phyloP scores from a whole-genome alignment of 2,888 invertebrate species.

The Acrobasis suavella region DNA sequence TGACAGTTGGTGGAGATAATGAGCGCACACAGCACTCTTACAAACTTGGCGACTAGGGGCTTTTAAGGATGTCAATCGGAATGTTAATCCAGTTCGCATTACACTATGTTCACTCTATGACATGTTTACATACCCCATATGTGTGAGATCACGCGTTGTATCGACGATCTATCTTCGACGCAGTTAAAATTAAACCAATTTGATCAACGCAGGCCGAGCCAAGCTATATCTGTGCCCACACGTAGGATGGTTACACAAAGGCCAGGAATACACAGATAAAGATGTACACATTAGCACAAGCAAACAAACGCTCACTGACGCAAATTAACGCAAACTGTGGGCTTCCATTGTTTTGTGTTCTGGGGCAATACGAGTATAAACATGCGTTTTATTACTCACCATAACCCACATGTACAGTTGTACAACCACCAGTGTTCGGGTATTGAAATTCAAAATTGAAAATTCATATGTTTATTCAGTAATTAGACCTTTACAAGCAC shows the following conservation, averaged over 20 bases:
- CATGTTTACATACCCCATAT: neutral
- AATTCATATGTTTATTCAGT: too few species aligned
- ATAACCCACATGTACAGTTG: too few species aligned
- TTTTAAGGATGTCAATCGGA: too few species aligned
- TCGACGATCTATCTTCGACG: neutral
- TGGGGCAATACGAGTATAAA: neutral
- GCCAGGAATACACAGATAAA: slow-evolving; percentile 12
- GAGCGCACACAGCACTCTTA: too few species aligned
- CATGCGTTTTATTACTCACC: too few species aligned
- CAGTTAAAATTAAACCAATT: slow-evolving; percentile 3
- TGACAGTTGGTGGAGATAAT: too few species aligned
- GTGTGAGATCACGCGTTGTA: neutral
- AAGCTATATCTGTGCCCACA: neutral
- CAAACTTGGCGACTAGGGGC: too few species aligned
- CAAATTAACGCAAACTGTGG: neutral
- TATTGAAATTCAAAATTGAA: too few species aligned
- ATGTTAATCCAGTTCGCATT: too few species aligned
- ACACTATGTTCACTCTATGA: too few species aligned
- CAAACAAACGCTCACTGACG: slow-evolving; percentile 15
- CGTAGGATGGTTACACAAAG: slow-evolving; percentile 4
- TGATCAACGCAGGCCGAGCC: neutral
- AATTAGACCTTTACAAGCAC: too few species aligned
- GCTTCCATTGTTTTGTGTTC: slow-evolving; percentile 1
- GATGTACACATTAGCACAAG: neutral
- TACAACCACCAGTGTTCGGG: too few species aligned